phyloP scores from a whole-genome alignment of 64 coral and sea anemone species.

The Trachythela sp. region DNA sequence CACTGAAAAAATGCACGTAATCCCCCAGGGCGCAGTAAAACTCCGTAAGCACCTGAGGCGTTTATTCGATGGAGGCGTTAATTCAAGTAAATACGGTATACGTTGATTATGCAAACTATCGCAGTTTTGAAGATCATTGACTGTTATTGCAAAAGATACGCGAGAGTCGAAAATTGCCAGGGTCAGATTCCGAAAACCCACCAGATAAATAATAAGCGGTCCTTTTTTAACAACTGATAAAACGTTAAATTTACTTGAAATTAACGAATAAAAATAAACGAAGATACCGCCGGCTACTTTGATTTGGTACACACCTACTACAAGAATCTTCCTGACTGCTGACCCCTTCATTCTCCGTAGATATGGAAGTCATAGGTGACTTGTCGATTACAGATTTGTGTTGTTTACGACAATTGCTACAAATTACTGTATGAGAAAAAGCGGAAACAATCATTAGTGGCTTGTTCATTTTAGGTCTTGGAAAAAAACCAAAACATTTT shows the following conservation, averaged over 20 bases:
- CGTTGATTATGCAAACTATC: background rate
- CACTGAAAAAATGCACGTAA: background rate
- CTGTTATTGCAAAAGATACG: background rate
- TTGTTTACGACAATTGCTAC: constrained; percentile 22
- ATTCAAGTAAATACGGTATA: background rate
- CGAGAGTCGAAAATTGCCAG: background rate
- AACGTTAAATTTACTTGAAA: background rate
- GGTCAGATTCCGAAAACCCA: background rate
- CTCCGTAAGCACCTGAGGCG: background rate
- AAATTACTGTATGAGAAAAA: constrained; percentile 12
- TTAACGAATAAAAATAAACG: background rate
- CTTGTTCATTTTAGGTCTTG: background rate
- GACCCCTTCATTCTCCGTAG: background rate
- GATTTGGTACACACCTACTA: background rate
- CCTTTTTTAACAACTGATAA: background rate
- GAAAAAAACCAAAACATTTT: background rate
- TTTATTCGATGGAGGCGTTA: background rate
- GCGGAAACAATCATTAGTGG: background rate
- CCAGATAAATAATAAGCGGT: background rate
- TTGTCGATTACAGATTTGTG: constrained; percentile 24
- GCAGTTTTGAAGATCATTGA: background rate
- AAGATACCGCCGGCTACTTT: background rate
- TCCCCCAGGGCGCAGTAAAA: background rate
- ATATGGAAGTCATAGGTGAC: constrained; percentile 20
- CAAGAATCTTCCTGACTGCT: constrained; percentile 1